These are phyloP conservation scores for Leptatherina wallacei DNA, from an alignment of 2,797 vertebrate genomes.

Conservation along the genomic window DNA sequence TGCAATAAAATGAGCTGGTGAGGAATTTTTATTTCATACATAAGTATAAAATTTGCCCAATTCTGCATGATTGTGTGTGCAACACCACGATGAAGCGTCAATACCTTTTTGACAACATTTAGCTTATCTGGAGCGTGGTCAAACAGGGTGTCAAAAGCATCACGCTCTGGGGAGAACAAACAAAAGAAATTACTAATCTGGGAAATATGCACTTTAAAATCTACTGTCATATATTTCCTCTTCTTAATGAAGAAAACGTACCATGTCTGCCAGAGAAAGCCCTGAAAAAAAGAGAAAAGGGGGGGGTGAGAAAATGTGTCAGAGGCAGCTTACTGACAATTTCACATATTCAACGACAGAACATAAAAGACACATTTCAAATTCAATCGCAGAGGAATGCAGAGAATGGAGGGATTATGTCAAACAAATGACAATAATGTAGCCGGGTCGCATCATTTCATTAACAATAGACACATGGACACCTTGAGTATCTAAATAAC, in stretches of 20 bases:
- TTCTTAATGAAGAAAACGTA: conserved; percentile 51
- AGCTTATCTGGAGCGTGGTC: conserved; percentile 98
- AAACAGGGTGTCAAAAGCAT: conserved; percentile 96
- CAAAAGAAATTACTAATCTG: conserved; percentile 5
- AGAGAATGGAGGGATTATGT: conserved; percentile 46
- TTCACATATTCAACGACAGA: conserved; percentile 36
- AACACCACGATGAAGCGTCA: not conserved
- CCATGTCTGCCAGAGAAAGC: conserved; percentile 96
- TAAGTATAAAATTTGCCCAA: not conserved
- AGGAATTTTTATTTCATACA: not conserved
- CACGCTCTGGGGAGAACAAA: conserved; percentile 85
- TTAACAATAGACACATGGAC: conserved; percentile 55
- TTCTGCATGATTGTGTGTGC: not conserved
- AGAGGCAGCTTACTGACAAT: conserved; percentile 36
- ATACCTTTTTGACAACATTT: conserved; percentile 97
- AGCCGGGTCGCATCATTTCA: conserved; percentile 59
- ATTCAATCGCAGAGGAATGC: conserved; percentile 72
- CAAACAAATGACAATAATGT: conserved; percentile 56
- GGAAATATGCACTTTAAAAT: not conserved
- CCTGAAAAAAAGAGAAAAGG: conserved; percentile 66
- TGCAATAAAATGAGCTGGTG: not conserved
- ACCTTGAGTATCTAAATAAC: conserved; percentile 57
- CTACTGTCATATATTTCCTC: not conserved
- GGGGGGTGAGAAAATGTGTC: conserved; percentile 13
- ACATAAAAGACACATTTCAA: conserved; percentile 36